Conservation (phyloP, 1,140 invertebrate genomes). For the Onthophagus taurus region DNA sequence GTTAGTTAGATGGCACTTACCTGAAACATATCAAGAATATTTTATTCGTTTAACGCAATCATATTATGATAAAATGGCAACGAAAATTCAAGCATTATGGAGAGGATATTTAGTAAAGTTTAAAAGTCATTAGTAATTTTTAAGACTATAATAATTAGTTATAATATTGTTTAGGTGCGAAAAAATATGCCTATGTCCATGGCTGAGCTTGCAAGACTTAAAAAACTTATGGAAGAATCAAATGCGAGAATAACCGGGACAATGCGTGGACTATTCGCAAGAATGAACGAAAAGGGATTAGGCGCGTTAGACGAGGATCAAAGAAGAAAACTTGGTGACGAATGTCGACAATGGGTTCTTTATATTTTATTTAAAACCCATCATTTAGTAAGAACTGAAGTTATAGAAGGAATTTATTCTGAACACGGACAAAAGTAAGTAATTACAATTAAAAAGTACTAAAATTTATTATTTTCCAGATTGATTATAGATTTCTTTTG, state of each 20-base stretch:
- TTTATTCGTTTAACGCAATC: background rate
- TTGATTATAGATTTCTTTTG: too few relatives aligned
- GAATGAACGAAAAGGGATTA: background rate
- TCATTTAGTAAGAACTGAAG: conserved; percentile 39
- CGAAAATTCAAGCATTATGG: conserved; percentile 16
- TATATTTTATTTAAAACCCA: conserved; percentile 42
- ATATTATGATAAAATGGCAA: conserved; percentile 11
- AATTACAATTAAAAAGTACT: too few relatives aligned
- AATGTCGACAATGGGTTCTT: conserved; percentile 35
- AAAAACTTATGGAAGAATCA: conserved; percentile 18
- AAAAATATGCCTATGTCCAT: background rate
- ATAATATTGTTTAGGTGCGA: conserved; percentile 6
- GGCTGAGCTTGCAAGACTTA: conserved; percentile 1
- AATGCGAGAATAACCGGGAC: conserved; percentile 1
- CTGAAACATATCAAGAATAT: conserved; percentile 10
- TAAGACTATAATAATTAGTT: background rate
- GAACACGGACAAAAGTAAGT: conserved; percentile 19
- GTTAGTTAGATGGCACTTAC: conserved; percentile 13
- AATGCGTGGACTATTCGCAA: background rate
- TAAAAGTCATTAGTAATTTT: background rate
- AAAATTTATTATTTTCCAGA: too few relatives aligned
- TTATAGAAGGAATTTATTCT: conserved; percentile 39
- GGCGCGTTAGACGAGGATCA: conserved; percentile 25
- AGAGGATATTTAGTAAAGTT: conserved; percentile 12
- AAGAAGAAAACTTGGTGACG: background rate